Conservation (phyloP, 1,140 invertebrate genomes). For the Drosophila takahashii region DNA sequence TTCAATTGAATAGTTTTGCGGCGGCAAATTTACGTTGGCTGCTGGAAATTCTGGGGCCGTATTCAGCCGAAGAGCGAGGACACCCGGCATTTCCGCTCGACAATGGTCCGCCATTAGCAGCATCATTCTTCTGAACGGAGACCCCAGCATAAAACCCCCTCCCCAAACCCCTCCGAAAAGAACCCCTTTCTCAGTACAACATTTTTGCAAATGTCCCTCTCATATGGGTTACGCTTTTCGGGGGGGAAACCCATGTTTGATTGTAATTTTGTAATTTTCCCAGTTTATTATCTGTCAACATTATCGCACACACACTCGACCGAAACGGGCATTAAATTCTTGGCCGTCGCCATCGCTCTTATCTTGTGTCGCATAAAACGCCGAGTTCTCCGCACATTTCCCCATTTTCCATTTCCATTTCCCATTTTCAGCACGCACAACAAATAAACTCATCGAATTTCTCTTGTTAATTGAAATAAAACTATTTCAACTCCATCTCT, state of each 20-base stretch:
- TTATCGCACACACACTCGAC: constrained; percentile 70
- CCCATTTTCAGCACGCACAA: constrained; percentile 34
- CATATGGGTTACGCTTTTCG: constrained; percentile 24
- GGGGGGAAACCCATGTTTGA: constrained; percentile 43
- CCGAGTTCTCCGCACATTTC: constrained; percentile 24
- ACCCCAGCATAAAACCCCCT: not conserved
- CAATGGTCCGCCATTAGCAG: constrained; percentile 78
- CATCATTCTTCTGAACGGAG: constrained; percentile 28
- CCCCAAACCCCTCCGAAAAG: not conserved
- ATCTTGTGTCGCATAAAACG: constrained; percentile 81
- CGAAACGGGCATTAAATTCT: constrained; percentile 63
- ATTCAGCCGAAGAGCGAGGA: constrained; percentile 26
- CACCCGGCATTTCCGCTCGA: constrained; percentile 29
- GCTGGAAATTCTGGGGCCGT: constrained; percentile 32
- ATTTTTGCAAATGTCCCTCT: constrained; percentile 53
- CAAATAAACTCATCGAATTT: constrained; percentile 83
- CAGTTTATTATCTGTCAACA: constrained; percentile 83
- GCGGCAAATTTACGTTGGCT: constrained; percentile 69
- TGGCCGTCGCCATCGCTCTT: constrained; percentile 74
- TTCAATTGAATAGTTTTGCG: constrained; percentile 81
- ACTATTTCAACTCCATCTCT: constrained; percentile 59
- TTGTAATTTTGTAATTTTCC: constrained; percentile 83
- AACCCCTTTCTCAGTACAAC: constrained; percentile 7
- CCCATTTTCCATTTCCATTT: too few relatives aligned
- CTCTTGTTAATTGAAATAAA: constrained; percentile 83